These are phyloP conservation scores for Phylloscopus collybita DNA, from an alignment of 2,797 vertebrate species.

Conservation along the genomic window DNA sequence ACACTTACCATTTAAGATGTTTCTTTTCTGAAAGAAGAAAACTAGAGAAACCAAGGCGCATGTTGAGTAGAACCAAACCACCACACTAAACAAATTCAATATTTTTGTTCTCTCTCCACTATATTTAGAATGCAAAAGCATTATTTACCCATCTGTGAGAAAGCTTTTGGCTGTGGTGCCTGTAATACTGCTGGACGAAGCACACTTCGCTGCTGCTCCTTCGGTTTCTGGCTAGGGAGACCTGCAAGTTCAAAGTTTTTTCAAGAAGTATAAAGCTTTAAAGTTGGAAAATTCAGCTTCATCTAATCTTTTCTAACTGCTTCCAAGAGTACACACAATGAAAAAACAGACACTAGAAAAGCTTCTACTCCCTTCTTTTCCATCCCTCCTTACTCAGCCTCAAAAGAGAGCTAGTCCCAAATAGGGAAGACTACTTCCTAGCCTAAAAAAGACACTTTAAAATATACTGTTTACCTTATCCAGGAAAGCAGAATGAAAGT, in stretches of 20 bases:
- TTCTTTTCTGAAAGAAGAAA: background rate
- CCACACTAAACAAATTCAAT: background rate
- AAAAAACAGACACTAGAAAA: background rate
- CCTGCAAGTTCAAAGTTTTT: constrained; percentile 79
- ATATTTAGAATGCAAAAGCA: background rate
- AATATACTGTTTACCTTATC: background rate
- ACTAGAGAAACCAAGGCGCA: background rate
- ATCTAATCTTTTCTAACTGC: background rate
- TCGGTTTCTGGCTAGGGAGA: constrained; percentile 96
- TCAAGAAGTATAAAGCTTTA: background rate
- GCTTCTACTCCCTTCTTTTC: background rate
- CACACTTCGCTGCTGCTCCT: constrained; percentile 96
- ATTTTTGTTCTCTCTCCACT: background rate
- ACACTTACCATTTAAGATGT: background rate
- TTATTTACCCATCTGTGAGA: constrained; percentile 88
- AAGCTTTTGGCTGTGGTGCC: constrained; percentile 89
- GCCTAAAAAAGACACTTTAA: background rate
- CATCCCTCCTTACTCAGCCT: background rate
- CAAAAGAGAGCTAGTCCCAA: background rate
- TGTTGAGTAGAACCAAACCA: background rate
- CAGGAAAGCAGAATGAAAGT: background rate
- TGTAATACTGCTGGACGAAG: constrained; percentile 96
- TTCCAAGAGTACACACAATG: background rate
- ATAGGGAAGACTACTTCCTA: background rate
- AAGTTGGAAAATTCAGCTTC: background rate